Base-by-base conservation (phyloP, 2,888 invertebrate species). In the Sphaeridia pumilis region DNA sequence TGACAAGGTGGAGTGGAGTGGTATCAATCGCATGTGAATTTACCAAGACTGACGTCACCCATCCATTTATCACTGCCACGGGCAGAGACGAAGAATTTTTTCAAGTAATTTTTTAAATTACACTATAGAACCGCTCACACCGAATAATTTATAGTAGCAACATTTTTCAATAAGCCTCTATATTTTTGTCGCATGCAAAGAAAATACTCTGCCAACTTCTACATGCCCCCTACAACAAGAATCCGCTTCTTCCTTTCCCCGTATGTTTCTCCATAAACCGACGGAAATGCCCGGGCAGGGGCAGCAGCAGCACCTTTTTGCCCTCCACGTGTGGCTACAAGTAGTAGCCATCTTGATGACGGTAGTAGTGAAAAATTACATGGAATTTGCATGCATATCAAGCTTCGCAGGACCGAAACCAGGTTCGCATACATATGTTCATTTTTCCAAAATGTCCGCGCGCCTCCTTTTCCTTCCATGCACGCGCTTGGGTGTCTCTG, bases 1-100 rank as follows among this genome's bases (percentile, higher is more conserved):
- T 38, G 38, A 38, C 38, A 38, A 38, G 38, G 17, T 17, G 17
- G 20, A 38, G 38, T 38, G 38, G 17, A 38, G 20, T 17, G 20
- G 38, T 38, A 38, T 38, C 38, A 38, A 38, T 38, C 38, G 38
- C 38, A n/a, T n/a, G 10, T 38, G 38, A 20, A 38, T 38, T 38
- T 38, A 5, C 12, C n/a, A n/a, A n/a, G n/a, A n/a, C 20, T 38
- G 38, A 17, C 38, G 38, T 38, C 38, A 38, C 20, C 20, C 20
- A 17, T 17, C 20, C 38, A 38, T 38, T 38, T 38, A 38, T 38
- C 38, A 14, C 7, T 38, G 38, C 38, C 38, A 38, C 17, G 5
- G 10, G 17, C 38, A 38, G 38, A 38, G 38, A 14, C n/a, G n/a
- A n/a, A n/a, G n/a, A n/a, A 14, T 14, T 38, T 38, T 38, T 38